These are phyloP conservation scores for Tinamus major DNA, from an alignment of 2,797 vertebrate genomes.

Conservation along the genomic window DNA sequence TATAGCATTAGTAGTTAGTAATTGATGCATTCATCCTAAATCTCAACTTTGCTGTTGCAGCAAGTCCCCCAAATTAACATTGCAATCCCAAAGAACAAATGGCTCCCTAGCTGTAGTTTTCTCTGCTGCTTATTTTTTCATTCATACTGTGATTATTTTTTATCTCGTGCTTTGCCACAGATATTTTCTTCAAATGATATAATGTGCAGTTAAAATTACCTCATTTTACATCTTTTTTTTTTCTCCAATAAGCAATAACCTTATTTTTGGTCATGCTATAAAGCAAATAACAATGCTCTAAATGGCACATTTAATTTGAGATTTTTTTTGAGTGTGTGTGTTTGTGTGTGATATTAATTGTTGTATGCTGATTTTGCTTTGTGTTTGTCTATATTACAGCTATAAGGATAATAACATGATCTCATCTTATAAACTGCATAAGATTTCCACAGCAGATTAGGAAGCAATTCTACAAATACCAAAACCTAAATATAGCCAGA, in stretches of 20 bases:
- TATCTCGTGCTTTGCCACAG: slow-evolving; percentile 17
- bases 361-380: background rate
- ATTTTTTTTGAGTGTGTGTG: background rate
- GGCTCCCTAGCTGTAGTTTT: slow-evolving; percentile 19
- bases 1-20: slow-evolving; percentile 38
- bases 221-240: slow-evolving; percentile 15
- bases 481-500: slow-evolving; percentile 9
- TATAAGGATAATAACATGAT: slow-evolving; percentile 1
- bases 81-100: slow-evolving; percentile 47
- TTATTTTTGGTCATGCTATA: background rate
- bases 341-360: slow-evolving; percentile 30
- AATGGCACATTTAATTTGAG: slow-evolving; percentile 50
- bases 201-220: slow-evolving; percentile 47
- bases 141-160: slow-evolving; percentile 34
- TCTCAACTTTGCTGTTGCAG: slow-evolving; percentile 58
- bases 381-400: background rate
- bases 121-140: slow-evolving; percentile 33
- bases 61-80: slow-evolving; percentile 58
- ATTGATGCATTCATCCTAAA: slow-evolving; percentile 56
- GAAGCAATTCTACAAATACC: slow-evolving; percentile 52
- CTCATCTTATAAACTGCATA: slow-evolving; percentile 13
- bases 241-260: slow-evolving; percentile 33
- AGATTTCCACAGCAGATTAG: slow-evolving; percentile 42
- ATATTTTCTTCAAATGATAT: slow-evolving; percentile 34
- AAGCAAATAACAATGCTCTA: slow-evolving; percentile 39